Percentiles rank a stretch among this genome's conserved stretches.
Conservation (phyloP, 2,797 vertebrate genomes). For the Furcifer pardalis region DNA sequence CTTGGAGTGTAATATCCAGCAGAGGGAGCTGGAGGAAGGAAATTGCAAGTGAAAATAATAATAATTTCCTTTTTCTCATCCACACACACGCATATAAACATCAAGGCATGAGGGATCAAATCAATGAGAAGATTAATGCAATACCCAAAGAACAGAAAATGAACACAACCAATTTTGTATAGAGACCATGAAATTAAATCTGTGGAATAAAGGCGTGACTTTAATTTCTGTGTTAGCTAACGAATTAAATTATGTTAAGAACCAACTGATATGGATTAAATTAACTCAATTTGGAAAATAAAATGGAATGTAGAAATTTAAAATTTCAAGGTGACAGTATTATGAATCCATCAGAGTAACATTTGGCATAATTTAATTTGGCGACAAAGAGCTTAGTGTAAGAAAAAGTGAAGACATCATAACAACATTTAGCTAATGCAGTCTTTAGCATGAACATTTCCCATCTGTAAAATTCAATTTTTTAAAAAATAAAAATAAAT, state of each 20-base stretch:
- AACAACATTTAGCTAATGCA: background rate
- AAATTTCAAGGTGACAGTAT: background rate
- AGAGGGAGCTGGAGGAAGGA: background rate
- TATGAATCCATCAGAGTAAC: too few species aligned
- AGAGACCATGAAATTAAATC: background rate
- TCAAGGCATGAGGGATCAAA: background rate
- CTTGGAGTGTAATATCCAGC: background rate
- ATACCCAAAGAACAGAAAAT: background rate
- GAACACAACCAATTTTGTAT: background rate
- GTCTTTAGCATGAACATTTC: background rate
- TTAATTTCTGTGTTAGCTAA: background rate
- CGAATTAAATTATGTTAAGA: background rate
- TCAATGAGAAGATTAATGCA: background rate
- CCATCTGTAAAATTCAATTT: background rate
- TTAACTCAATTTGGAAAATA: background rate
- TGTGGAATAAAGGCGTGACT: background rate
- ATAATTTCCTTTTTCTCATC: background rate
- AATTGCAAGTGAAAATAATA: background rate
- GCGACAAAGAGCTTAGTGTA: background rate
- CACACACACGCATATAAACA: too few species aligned
- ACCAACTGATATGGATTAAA: background rate
- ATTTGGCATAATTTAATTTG: background rate
- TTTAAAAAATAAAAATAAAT: background rate
- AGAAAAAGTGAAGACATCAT: background rate
- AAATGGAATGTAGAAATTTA: background rate